Conservation (phyloP, 2,113 vertebrate genomes). For the Grammomys surdaster region DNA sequence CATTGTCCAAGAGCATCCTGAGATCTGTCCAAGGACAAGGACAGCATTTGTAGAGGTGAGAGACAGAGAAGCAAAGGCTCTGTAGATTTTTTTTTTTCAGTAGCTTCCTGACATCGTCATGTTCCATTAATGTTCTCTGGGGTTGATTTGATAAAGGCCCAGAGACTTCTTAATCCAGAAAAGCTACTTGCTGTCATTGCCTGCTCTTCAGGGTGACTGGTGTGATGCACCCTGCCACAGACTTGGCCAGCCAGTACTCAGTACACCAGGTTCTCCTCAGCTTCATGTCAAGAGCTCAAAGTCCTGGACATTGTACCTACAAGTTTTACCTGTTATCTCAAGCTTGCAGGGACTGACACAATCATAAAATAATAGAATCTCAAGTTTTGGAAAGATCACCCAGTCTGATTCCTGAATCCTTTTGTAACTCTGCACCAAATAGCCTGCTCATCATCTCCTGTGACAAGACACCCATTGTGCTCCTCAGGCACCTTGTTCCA, state of each 20-base stretch:
- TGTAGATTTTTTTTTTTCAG: background rate
- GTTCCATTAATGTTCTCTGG: background rate
- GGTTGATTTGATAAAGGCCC: background rate
- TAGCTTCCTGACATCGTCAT: background rate
- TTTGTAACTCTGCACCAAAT: background rate
- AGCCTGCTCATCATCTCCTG: background rate
- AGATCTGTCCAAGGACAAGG: background rate
- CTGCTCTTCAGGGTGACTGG: background rate
- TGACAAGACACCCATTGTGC: conserved; percentile 44
- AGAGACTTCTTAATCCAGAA: background rate
- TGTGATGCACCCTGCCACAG: background rate
- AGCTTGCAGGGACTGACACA: background rate
- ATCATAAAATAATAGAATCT: conserved; percentile 1
- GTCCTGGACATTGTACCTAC: background rate
- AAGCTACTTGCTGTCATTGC: background rate
- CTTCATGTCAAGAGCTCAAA: background rate
- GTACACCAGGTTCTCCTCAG: background rate
- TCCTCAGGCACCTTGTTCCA: conserved; percentile 43
- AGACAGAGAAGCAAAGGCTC: background rate
- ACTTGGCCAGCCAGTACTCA: background rate
- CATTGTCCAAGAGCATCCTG: background rate
- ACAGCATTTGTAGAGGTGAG: background rate
- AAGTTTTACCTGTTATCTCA: background rate
- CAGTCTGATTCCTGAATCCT: conserved; percentile 2
- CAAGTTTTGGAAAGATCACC: background rate